These are phyloP conservation scores for Myodes glareolus DNA, from an alignment of 2,113 vertebrate genomes.

Conservation along the genomic window DNA sequence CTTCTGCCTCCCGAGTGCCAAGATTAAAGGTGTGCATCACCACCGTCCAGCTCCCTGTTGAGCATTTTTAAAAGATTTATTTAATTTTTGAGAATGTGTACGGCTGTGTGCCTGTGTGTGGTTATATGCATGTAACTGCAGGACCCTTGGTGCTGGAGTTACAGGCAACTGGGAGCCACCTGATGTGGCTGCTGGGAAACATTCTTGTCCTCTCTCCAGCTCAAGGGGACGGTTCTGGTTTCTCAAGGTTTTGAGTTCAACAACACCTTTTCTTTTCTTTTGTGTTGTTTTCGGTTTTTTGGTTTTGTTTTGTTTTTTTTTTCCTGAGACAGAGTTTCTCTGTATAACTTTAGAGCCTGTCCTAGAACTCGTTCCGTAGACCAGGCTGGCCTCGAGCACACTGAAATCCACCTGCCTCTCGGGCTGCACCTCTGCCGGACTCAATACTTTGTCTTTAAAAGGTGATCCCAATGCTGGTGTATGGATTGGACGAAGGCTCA, in stretches of 20 bases:
- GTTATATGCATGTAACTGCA: not conserved
- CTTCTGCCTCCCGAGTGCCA: not conserved
- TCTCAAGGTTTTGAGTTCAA: not conserved
- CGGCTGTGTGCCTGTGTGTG: not conserved
- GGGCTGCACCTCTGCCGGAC: no score
- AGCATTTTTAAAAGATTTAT: not conserved
- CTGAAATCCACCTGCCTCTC: no score
- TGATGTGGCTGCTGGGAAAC: not conserved
- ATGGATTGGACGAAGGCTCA: not conserved
- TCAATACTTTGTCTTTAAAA: not conserved
- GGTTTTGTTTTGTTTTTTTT: no score
- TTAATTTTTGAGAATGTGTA: not conserved
- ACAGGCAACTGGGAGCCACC: no score
- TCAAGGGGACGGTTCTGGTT: not conserved
- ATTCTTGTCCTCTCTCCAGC: not conserved
- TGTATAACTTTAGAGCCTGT: no score
- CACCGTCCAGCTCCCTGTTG: not conserved
- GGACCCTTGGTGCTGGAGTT: not conserved
- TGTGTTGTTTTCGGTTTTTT: no score
- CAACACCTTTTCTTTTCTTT: not conserved
- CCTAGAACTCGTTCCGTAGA: no score
- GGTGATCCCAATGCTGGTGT: not conserved
- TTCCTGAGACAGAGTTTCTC: no score
- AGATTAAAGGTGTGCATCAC: not conserved
- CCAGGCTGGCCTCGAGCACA: no score